A percentile compares a stretch with the other conserved stretches of the same genome.
Conservation (phyloP, 2,888 invertebrate species). For the Dione vanillae region DNA sequence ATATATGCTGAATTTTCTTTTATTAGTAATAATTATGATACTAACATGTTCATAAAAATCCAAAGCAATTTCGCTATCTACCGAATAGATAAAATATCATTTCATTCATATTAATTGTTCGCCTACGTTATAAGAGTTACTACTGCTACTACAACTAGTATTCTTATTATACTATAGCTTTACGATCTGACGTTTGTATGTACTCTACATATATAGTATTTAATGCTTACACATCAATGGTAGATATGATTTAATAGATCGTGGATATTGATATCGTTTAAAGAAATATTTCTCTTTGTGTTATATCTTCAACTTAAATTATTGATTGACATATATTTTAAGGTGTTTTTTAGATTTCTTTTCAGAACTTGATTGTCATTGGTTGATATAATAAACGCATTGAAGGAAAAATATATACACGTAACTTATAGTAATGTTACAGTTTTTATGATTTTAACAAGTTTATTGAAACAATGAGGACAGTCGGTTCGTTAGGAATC, state of each 20-base stretch:
- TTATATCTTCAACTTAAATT: not conserved
- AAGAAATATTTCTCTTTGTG: not conserved
- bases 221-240: constrained; percentile 4
- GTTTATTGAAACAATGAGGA: not conserved
- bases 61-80: not conserved
- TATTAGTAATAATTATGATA: not conserved
- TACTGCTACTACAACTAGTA: constrained; percentile 23
- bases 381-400: not conserved
- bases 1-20: not conserved
- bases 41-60: not conserved
- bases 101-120: constrained; percentile 17
- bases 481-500: not conserved
- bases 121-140: not conserved
- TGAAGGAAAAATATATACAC: not conserved
- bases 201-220: constrained; percentile 6
- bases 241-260: too few relatives aligned
- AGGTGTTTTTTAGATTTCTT: not conserved
- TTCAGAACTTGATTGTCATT: not conserved
- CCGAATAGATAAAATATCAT: not conserved
- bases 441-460: not conserved
- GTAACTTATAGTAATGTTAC: too few relatives aligned
- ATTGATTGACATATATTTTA: not conserved
- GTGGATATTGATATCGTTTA: not conserved
- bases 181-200: not conserved
- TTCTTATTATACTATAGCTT: constrained; percentile 12